Percentiles rank a stretch among this genome's conserved stretches.
Conservation (phyloP, 2,888 invertebrate genomes). For the Azorinus chamasolen region DNA sequence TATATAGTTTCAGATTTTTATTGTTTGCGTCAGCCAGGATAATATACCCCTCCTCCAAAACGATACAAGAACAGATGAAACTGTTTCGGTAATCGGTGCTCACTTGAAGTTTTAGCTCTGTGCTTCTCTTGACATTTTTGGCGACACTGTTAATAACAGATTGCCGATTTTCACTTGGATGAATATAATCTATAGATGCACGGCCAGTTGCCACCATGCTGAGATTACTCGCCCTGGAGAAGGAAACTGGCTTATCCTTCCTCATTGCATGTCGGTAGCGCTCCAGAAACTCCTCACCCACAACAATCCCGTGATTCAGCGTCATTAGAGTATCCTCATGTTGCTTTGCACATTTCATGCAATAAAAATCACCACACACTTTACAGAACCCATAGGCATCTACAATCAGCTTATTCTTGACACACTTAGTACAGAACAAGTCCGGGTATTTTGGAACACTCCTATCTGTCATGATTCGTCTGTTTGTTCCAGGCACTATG, state of each 20-base stretch:
- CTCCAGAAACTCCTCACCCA: constrained; percentile 38
- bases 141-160: constrained; percentile 2
- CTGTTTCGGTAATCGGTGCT: constrained; percentile 35
- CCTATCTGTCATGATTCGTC: too few relatives aligned
- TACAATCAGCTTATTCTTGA: constrained; percentile 29
- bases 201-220: constrained; percentile 46
- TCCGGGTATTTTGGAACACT: constrained; percentile 8
- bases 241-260: constrained; percentile 38
- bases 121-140: constrained; percentile 9
- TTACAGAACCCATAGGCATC: constrained; percentile 58
- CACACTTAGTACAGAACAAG: constrained; percentile 52
- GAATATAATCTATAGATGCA: constrained; percentile 33
- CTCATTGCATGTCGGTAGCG: constrained; percentile 49
- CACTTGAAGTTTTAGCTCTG: constrained; percentile 29
- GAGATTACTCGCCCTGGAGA: constrained; percentile 16
- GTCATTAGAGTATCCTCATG: constrained; percentile 56
- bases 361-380: constrained; percentile 55
- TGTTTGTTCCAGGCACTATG: too few relatives aligned
- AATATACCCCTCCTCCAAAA: constrained; percentile 34
- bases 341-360: constrained; percentile 37
- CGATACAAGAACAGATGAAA: constrained; percentile 45
- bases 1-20: constrained; percentile 45
- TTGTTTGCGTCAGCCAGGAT: constrained; percentile 57
- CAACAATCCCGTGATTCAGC: constrained; percentile 50
- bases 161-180: constrained; percentile 5